Evolutionary conservation across 1,140 invertebrate species (phyloP).

Genomic region (Meloidogyne floridensis): DNA sequence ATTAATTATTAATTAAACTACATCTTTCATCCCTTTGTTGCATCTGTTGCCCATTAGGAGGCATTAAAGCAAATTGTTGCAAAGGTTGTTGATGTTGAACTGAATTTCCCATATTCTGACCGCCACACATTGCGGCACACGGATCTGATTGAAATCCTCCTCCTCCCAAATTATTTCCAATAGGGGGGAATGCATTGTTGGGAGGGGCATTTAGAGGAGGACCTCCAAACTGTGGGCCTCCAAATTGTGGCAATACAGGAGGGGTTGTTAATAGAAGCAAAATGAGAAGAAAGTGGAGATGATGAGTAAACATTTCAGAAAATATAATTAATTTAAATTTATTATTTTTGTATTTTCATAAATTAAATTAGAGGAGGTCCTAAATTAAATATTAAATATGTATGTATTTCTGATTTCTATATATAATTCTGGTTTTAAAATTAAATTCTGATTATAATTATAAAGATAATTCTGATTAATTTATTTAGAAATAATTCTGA

Average conservation of each 20-base stretch:
- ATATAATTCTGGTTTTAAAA: no score
- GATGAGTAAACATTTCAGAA: not conserved
- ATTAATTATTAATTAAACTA: not conserved
- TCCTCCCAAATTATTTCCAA: not conserved
- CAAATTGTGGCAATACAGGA: not conserved
- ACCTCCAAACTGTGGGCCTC: not conserved
- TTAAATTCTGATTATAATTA: no score
- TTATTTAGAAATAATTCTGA: no score
- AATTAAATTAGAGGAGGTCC: not conserved
- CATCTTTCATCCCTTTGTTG: slow-evolving; percentile 26
- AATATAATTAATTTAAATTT: no score
- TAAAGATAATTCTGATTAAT: no score
- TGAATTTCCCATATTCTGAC: not conserved
- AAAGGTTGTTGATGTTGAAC: slow-evolving; percentile 25
- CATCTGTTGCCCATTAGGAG: not conserved
- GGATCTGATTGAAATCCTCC: not conserved
- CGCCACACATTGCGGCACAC: not conserved
- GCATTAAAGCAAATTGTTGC: slow-evolving; percentile 28
- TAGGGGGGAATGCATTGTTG: not conserved
- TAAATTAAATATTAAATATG: no score
- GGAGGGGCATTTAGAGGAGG: slow-evolving; percentile 1
- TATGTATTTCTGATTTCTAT: no score
- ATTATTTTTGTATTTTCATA: not conserved
- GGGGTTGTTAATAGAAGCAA: not conserved
- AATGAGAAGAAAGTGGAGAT: not conserved